Evolutionary conservation across 2,113 vertebrate genomes (phyloP).

Genomic region (Thunnus thynnus): DNA sequence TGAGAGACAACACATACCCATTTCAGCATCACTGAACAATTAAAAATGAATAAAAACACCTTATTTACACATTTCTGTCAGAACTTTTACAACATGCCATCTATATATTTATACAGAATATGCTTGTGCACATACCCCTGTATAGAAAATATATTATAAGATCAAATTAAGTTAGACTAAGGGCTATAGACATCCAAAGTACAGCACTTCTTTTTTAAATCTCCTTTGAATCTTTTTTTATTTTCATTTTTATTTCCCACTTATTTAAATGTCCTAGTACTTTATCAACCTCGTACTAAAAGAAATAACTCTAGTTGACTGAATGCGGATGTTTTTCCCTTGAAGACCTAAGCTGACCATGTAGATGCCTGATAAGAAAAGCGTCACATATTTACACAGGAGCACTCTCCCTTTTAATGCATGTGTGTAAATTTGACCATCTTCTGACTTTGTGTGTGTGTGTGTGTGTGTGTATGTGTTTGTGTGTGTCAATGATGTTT

Average conservation of each 20-base stretch:
- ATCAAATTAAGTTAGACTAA: slow-evolving; percentile 87
- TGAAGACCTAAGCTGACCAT: slow-evolving; percentile 40
- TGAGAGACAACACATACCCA: slow-evolving; percentile 86
- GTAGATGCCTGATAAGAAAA: slow-evolving; percentile 62
- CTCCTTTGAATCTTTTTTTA: slow-evolving; percentile 58
- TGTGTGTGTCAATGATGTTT: not conserved
- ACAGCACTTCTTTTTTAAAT: slow-evolving; percentile 78
- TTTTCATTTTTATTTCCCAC: slow-evolving; percentile 62
- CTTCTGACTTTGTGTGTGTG: slow-evolving; percentile 1
- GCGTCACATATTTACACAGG: slow-evolving; percentile 72
- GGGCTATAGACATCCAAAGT: slow-evolving; percentile 85
- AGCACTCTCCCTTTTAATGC: slow-evolving; percentile 38
- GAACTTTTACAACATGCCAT: slow-evolving; percentile 89
- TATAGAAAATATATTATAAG: slow-evolving; percentile 87
- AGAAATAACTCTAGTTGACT: slow-evolving; percentile 67
- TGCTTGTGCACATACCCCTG: slow-evolving; percentile 83
- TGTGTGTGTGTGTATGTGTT: not conserved
- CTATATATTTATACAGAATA: slow-evolving; percentile 87
- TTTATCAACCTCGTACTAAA: slow-evolving; percentile 64
- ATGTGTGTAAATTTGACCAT: slow-evolving; percentile 8
- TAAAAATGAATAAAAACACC: slow-evolving; percentile 91
- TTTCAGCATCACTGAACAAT: slow-evolving; percentile 87
- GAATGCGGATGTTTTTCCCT: slow-evolving; percentile 58
- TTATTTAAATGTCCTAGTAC: slow-evolving; percentile 51
- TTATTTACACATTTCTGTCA: slow-evolving; percentile 88